Evolutionary conservation across 1,140 invertebrate genomes (phyloP).

Genomic region (Ditylenchus dipsaci): DNA sequence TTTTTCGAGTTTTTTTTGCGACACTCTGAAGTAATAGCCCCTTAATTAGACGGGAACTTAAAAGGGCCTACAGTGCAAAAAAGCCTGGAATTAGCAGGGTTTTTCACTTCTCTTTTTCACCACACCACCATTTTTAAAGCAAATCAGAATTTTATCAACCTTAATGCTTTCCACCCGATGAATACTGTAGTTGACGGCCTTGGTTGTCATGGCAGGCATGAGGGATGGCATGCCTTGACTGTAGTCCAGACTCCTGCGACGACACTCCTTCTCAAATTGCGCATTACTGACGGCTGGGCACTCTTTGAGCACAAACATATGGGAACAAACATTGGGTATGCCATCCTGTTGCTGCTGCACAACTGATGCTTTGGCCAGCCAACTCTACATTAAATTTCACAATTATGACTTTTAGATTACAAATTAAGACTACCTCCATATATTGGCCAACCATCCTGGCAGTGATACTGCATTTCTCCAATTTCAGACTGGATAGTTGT

Average conservation of each 20-base stretch:
- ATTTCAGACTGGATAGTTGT: neutral
- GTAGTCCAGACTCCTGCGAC: conserved; percentile 6
- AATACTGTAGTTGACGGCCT: too few relatives aligned
- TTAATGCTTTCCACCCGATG: too few relatives aligned
- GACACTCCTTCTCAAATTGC: conserved; percentile 5
- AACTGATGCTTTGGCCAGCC: neutral
- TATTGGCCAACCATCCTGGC: neutral
- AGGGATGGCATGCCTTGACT: too few relatives aligned
- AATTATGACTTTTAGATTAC: neutral
- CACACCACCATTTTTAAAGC: too few relatives aligned
- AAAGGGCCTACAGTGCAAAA: too few relatives aligned
- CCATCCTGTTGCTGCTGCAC: neutral
- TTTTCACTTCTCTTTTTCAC: too few relatives aligned
- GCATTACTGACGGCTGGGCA: neutral
- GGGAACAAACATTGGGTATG: neutral
- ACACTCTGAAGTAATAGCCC: too few relatives aligned
- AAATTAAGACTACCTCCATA: neutral
- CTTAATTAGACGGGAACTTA: too few relatives aligned
- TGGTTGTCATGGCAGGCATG: too few relatives aligned
- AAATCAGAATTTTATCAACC: too few relatives aligned
- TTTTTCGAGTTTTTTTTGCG: too few relatives aligned
- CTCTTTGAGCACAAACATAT: conserved; percentile 7
- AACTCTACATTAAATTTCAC: neutral
- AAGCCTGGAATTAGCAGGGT: too few relatives aligned
- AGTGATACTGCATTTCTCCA: conserved; percentile 8